Evolutionary conservation across 2,113 vertebrate genomes (phyloP).

Genomic region (Centropus bengalensis): DNA sequence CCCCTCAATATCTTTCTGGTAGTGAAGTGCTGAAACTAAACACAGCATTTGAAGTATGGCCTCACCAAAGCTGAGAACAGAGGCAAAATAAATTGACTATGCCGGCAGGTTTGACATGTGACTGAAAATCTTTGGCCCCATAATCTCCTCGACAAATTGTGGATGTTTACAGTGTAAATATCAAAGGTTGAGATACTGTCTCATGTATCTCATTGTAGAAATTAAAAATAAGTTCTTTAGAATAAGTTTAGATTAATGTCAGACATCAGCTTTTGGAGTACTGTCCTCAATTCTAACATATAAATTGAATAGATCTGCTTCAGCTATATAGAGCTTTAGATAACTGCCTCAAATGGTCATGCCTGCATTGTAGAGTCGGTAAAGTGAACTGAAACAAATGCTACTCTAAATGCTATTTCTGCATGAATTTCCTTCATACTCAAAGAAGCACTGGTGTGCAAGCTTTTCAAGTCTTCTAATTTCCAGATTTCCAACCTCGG

Average conservation of each 20-base stretch:
- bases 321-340: neutral
- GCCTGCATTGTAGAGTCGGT: neutral
- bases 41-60: too few relatives aligned
- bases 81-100: too few relatives aligned
- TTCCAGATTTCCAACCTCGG: neutral
- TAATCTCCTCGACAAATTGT: neutral
- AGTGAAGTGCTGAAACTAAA: too few relatives aligned
- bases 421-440: neutral
- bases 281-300: rapidly evolving
- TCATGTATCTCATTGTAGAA: neutral
- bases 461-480: neutral
- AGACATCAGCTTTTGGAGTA: neutral
- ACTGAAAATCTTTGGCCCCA: neutral
- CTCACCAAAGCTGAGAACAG: too few relatives aligned
- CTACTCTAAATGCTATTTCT: neutral
- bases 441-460: neutral
- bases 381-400: neutral
- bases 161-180: neutral
- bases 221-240: neutral
- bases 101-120: neutral
- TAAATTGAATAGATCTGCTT: neutral
- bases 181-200: neutral
- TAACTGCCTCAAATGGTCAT: neutral
- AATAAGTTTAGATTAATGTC: too few relatives aligned
- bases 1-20: too few relatives aligned